These are phyloP conservation scores for Amazona vittata DNA, from an alignment of 2,113 vertebrate genomes.

Conservation along the genomic window DNA sequence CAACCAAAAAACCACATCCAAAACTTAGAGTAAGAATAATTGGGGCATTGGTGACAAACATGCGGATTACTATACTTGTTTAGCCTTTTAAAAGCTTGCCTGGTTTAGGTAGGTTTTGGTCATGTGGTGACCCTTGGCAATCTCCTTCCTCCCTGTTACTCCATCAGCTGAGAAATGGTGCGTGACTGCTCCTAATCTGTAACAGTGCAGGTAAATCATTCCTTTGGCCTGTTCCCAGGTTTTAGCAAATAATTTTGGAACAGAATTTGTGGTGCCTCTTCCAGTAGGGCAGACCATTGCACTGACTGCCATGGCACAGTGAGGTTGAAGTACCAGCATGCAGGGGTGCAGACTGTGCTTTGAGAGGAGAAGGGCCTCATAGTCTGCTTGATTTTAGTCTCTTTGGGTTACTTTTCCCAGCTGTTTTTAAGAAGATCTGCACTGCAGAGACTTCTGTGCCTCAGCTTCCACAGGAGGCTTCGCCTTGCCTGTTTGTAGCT, in stretches of 20 bases:
- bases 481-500: neutral
- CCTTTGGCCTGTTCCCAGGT: neutral
- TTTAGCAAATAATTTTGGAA: neutral
- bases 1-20: neutral
- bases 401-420: neutral
- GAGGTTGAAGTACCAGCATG: neutral
- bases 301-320: neutral
- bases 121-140: neutral
- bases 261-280: neutral
- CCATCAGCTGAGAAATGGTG: neutral
- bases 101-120: neutral
- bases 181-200: neutral
- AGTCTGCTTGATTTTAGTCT: neutral
- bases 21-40: neutral
- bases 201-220: neutral
- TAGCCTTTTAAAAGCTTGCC: neutral
- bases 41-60: neutral
- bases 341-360: rapidly evolving
- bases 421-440: neutral
- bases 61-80: neutral
- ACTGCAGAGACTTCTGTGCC: neutral
- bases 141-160: neutral
- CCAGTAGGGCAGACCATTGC: neutral
- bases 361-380: neutral
- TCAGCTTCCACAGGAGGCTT: neutral